Evolutionary conservation across 2,113 vertebrate genomes (phyloP), one percentile per base, ranked within the genome.

Genomic region (Otocyon megalotis): DNA sequence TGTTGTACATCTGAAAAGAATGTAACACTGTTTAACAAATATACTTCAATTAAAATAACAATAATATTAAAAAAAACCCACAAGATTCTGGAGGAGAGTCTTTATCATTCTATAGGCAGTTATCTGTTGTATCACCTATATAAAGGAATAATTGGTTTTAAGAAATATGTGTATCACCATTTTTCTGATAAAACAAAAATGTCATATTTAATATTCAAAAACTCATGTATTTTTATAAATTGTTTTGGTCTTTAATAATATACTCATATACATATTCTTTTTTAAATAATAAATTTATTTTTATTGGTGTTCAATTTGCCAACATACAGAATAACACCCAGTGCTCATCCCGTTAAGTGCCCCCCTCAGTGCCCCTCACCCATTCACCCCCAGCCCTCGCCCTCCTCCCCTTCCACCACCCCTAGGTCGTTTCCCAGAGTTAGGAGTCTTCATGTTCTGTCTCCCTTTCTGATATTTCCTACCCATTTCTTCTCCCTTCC

Each of bases 131-230:
- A 87, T 94, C 24, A 82, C 65, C 6, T 86, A 37, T 24, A 77
- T 32, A 63, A 11, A 56, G 60, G 24, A 93, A 56, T 88, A 87
- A 85, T 56, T 88, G 7, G 12, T 88, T 50, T 95, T 95, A 63
- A 89, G 22, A 53, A 62, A 95, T 37, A 76, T 32, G 43, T 12
- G 24, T 60, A 24, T 84, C 62, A 92, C 4, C 58, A 67, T 72
- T 76, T 88, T 97, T 81, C 6, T 48, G 60, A 80, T 87, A 32
- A 88, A 93, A 56, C 28, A 74, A 48, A 87, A 50, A 26, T 71
- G 48, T 79, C n/a, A 50, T 20, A 72, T 53, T 94, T 95, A 74
- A 24, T 79, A 63, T 69, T 90, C 26, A 93, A 14, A 97, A 93
- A 84, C 3, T 76, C 14, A 71, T 74, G 90, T 80, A 50, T 58